Conservation (phyloP, 2,797 vertebrate genomes). For the Melanotaenia boesemani region DNA sequence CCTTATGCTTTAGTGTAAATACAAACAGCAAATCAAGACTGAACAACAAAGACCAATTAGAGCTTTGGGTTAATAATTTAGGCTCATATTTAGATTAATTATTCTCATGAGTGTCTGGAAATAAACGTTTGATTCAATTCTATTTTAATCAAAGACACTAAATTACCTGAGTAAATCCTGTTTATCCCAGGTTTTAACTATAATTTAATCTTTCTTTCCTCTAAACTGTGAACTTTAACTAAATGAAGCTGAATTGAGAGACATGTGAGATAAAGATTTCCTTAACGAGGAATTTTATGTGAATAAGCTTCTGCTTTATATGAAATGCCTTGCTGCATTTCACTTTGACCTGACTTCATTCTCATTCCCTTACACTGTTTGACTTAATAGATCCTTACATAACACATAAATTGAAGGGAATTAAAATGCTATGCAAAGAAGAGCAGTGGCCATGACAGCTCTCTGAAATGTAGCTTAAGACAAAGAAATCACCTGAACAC, state of each 20-base stretch:
- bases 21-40: slow-evolving; percentile 71
- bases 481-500: background rate
- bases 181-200: slow-evolving; percentile 54
- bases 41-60: slow-evolving; percentile 77
- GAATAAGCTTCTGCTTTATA: background rate
- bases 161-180: slow-evolving; percentile 69
- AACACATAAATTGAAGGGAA: background rate
- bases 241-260: slow-evolving; percentile 16
- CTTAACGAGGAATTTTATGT: background rate
- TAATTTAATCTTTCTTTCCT: slow-evolving; percentile 43
- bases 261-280: slow-evolving; percentile 2
- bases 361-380: background rate
- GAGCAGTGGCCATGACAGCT: background rate
- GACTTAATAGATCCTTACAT: slow-evolving; percentile 5
- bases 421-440: background rate
- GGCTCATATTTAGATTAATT: slow-evolving; percentile 74
- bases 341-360: background rate
- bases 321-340: background rate
- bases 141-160: slow-evolving; percentile 65
- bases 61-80: slow-evolving; percentile 68
- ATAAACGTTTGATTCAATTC: slow-evolving; percentile 64
- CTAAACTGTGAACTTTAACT: slow-evolving; percentile 32
- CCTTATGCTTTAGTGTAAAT: slow-evolving; percentile 72
- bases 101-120: slow-evolving; percentile 65
- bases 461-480: background rate